Evolutionary conservation across 2,888 invertebrate genomes (phyloP), one percentile per base, ranked within the genome.

Genomic region (Tetanocera ferruginea): DNA sequence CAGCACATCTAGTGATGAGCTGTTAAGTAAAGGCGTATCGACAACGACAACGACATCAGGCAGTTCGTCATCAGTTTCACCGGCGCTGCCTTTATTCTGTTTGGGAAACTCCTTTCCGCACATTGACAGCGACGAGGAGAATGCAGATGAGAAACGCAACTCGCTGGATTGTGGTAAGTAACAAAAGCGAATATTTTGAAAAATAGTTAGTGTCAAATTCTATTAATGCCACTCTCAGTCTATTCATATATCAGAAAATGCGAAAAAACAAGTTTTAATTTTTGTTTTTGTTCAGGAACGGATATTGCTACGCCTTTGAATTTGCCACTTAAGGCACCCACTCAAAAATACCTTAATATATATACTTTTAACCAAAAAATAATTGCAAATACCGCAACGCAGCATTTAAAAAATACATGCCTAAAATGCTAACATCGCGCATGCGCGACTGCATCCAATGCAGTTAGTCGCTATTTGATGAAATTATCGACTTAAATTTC

Each of bases 121-220:
- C 88, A 94, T 94, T 83, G 94, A 94, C 89, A 94, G 94, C 87
- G 94, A 94, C 85, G 94, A 94, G 84, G 94, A 94, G 86, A 92
- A 91, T 87, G 80, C 86, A 66, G 86, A 91, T 86, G 86, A 91
- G 87, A 90, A 90, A 87, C 86, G 84, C 34, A 82, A 84, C 79
- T 79, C 81, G 67, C 60, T 83, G 78, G 85, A 84, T 8, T 79
- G 79, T 60, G 82, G 82, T 82, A 76, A 81, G 82, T 81, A 31
- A 2, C 5, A 14, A 6, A 37, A 3, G 14, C 8, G 28, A 31
- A 28, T 1, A 25, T 5, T 8, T 31, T 5, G 64, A n/a, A 60
- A 5, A 8, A 14, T 60, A 23, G 0, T 60, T 25, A 60, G 23
- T 60, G 60, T 23, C 28, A 23, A 60, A 57, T 19, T 57, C 19